Conservation (phyloP, 2,113 vertebrate species). For the Chamaetylas fuelleborni region DNA sequence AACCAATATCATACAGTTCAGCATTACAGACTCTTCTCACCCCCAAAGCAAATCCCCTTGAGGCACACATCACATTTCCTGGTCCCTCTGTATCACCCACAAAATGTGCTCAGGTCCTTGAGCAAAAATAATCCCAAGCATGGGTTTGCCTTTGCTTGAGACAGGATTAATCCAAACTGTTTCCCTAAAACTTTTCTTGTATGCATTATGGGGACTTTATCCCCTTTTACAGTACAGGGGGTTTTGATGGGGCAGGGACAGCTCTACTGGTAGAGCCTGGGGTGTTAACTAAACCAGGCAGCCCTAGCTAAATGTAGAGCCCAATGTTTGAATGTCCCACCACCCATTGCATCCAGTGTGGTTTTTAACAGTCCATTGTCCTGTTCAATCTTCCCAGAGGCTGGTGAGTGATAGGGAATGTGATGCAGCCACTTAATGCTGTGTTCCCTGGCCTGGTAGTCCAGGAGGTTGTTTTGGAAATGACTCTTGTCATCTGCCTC, state of each 20-base stretch:
- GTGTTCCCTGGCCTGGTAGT: neutral
- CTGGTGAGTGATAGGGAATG: neutral
- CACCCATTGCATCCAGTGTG: neutral
- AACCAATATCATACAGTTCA: neutral
- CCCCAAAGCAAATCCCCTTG: neutral
- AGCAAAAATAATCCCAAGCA: neutral
- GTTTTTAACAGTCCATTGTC: neutral
- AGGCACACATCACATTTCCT: neutral
- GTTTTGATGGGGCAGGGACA: neutral
- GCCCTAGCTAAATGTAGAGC: neutral
- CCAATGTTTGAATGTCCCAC: neutral
- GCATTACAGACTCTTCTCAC: neutral
- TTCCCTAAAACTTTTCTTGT: neutral
- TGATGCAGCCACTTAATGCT: neutral
- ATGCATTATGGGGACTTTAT: too few relatives aligned
- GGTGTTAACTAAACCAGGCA: neutral
- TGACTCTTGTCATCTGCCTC: neutral
- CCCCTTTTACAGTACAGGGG: neutral
- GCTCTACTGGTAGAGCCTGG: neutral
- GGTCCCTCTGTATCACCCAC: neutral
- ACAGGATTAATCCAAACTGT: neutral
- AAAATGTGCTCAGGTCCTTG: neutral
- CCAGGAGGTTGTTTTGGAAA: neutral
- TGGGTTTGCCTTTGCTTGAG: neutral
- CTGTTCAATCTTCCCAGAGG: neutral